These are phyloP conservation scores for Etheostoma cragini DNA, from an alignment of 2,113 vertebrate species.

Conservation along the genomic window DNA sequence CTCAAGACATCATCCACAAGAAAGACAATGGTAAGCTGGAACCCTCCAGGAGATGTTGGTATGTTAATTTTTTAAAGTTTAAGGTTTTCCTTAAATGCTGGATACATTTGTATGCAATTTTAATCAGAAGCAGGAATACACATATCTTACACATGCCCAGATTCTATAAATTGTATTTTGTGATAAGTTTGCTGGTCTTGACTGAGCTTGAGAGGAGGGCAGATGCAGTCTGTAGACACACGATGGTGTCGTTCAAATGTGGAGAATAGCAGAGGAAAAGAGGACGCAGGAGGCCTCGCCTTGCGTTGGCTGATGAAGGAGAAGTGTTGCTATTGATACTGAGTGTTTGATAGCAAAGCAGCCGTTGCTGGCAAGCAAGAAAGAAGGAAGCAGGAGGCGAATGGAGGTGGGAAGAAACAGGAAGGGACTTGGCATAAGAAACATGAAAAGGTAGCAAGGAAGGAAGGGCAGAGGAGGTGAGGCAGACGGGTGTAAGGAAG, in stretches of 20 bases:
- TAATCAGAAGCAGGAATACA: too few species aligned
- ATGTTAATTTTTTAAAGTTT: neutral
- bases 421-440: constrained; percentile 11
- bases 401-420: neutral
- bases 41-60: neutral
- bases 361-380: neutral
- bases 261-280: constrained; percentile 49
- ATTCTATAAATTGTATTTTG: neutral
- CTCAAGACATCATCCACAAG: neutral
- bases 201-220: constrained; percentile 36
- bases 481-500: constrained; percentile 3
- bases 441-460: neutral
- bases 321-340: constrained; percentile 54
- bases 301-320: constrained; percentile 58
- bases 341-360: constrained; percentile 58
- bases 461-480: constrained; percentile 5
- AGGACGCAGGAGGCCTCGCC: constrained; percentile 44
- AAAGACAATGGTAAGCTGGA: constrained; percentile 17
- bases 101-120: neutral
- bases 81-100: neutral
- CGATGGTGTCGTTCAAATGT: constrained; percentile 67
- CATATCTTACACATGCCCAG: neutral
- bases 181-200: constrained; percentile 58
- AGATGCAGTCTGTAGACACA: constrained; percentile 66
- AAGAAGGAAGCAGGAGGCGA: constrained; percentile 12